These are phyloP conservation scores for Cranoglanis bouderius DNA, from an alignment of 2,113 vertebrate species.

Conservation along the genomic window DNA sequence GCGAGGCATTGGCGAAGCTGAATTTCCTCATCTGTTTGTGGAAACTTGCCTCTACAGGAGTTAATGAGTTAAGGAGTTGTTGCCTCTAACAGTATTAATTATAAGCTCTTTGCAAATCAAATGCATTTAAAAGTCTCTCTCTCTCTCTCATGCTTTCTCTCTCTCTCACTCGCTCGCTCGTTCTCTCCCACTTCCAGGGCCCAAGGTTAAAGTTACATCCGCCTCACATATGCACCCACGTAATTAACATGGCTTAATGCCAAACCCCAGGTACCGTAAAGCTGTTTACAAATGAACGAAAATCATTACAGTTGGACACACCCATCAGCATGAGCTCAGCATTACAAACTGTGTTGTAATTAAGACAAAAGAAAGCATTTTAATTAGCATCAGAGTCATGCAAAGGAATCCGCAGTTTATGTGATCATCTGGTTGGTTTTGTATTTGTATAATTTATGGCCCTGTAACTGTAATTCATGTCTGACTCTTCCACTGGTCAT, in stretches of 20 bases:
- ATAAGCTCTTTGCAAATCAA: background rate
- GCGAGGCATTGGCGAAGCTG: background rate
- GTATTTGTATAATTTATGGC: background rate
- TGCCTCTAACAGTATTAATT: too few species aligned
- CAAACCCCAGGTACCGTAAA: slow-evolving; percentile 6
- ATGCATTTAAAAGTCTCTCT: background rate
- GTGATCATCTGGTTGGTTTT: background rate
- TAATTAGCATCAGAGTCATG: background rate
- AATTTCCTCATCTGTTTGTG: background rate
- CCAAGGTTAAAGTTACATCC: background rate
- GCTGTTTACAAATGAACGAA: background rate
- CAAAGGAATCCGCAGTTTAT: background rate
- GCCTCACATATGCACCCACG: background rate
- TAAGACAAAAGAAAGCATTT: background rate
- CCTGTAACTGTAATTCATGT: background rate
- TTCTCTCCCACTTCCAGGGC: background rate
- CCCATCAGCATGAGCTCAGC: background rate
- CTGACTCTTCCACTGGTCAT: background rate
- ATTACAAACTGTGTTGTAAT: background rate
- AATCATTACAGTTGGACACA: slow-evolving; percentile 18
- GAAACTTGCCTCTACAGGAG: background rate
- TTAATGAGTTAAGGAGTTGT: background rate
- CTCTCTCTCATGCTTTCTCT: background rate
- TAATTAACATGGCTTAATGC: slow-evolving; percentile 10
- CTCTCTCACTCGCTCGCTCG: too few species aligned